These are phyloP conservation scores for Elanoides forficatus DNA, from an alignment of 2,113 vertebrate species.

Conservation along the genomic window DNA sequence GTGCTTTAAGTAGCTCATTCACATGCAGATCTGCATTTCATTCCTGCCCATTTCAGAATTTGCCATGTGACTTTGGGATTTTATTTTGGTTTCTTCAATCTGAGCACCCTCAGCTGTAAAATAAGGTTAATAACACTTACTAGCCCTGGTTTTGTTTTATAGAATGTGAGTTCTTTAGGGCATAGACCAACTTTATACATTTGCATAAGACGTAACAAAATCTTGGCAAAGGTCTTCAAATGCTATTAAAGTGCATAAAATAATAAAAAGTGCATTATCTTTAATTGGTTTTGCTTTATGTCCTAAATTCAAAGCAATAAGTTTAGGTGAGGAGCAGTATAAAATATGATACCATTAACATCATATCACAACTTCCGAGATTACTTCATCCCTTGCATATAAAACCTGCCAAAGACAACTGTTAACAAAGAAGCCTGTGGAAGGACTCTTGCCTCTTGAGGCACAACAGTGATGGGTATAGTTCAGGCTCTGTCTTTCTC, in stretches of 20 bases:
- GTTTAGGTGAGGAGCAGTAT: background rate
- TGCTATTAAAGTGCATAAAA: background rate
- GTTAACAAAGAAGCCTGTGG: background rate
- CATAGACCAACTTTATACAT: background rate
- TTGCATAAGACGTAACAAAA: background rate
- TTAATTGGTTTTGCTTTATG: background rate
- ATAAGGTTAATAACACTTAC: background rate
- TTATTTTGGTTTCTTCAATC: background rate
- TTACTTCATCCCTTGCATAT: background rate
- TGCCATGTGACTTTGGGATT: background rate
- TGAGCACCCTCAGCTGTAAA: background rate
- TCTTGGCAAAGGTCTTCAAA: background rate
- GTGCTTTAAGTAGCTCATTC: background rate
- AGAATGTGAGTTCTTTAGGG: background rate
- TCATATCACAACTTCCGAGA: background rate
- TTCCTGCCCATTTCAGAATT: background rate
- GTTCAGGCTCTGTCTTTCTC: background rate
- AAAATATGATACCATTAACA: background rate
- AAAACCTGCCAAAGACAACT: background rate
- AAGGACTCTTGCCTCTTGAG: background rate
- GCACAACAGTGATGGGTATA: fast-evolving
- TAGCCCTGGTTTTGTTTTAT: background rate
- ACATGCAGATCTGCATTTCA: background rate
- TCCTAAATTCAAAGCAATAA: background rate
- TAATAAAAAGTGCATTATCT: background rate